Percentiles rank a stretch among this genome's conserved stretches.
Conservation (phyloP, 2,797 vertebrate species). For the Anguilla marmorata region DNA sequence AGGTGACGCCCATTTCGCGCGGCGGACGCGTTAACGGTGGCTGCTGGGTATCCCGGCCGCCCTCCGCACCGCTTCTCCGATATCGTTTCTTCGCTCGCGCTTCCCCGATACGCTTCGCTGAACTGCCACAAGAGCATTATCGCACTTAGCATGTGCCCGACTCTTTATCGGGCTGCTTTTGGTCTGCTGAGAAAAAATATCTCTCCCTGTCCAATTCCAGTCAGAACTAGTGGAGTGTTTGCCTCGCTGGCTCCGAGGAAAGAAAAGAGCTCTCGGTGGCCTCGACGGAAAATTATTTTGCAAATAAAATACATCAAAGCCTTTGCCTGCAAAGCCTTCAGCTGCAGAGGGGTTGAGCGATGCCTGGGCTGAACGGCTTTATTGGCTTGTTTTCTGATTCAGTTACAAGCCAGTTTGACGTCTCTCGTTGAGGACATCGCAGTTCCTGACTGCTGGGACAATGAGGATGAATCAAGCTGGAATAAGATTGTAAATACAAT, state of each 20-base stretch:
- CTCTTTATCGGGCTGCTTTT: slow-evolving; percentile 48
- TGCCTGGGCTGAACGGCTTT: slow-evolving; percentile 55
- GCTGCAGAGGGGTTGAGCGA: slow-evolving; percentile 58
- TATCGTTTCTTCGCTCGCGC: no score
- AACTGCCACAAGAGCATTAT: slow-evolving; percentile 3
- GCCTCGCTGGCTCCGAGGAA: slow-evolving; percentile 60
- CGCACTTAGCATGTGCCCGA: slow-evolving; percentile 42
- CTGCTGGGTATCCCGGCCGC: background rate
- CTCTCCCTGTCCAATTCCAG: slow-evolving; percentile 69
- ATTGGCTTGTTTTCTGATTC: slow-evolving; percentile 42
- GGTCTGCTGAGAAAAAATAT: slow-evolving; percentile 67
- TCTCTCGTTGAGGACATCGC: background rate
- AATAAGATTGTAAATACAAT: background rate
- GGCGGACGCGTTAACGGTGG: background rate
- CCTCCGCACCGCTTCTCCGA: background rate
- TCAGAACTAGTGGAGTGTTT: slow-evolving; percentile 72
- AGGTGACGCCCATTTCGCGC: background rate
- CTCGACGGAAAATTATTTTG: slow-evolving; percentile 56
- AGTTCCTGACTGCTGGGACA: background rate
- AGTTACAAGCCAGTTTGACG: slow-evolving; percentile 2
- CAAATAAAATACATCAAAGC: slow-evolving; percentile 73
- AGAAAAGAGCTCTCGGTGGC: slow-evolving; percentile 47
- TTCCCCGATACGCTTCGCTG: background rate
- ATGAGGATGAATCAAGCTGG: background rate
- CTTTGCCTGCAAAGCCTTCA: slow-evolving; percentile 58